Evolutionary conservation across 2,797 vertebrate species (phyloP).

Genomic region (Denticeps clupeoides): DNA sequence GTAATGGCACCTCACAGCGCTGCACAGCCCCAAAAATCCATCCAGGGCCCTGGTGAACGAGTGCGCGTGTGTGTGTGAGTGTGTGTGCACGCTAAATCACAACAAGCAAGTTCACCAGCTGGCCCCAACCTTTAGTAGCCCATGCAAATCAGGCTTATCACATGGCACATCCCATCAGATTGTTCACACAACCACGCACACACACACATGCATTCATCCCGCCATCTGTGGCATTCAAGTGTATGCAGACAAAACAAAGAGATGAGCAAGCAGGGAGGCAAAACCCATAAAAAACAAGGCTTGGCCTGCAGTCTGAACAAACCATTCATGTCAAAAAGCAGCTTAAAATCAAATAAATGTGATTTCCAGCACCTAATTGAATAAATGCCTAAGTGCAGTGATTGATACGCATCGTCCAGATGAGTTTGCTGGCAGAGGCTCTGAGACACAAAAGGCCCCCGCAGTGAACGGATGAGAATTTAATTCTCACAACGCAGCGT

Average conservation of each 20-base stretch:
- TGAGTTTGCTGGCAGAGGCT: constrained; percentile 11
- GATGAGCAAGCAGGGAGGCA: background rate
- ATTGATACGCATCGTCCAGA: constrained; percentile 24
- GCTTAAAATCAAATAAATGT: constrained; percentile 22
- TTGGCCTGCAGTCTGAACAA: too few relatives aligned
- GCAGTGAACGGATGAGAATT: constrained; percentile 13
- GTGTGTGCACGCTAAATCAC: background rate
- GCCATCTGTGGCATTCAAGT: background rate
- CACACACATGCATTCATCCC: background rate
- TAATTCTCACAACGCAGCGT: constrained; percentile 14
- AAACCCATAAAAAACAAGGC: too few relatives aligned
- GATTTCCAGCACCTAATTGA: constrained; percentile 30
- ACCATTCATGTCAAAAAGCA: constrained; percentile 19
- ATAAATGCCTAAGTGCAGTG: constrained; percentile 23
- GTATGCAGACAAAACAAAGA: background rate
- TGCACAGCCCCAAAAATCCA: too few relatives aligned
- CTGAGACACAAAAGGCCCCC: background rate
- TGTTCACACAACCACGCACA: background rate
- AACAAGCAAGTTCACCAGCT: background rate
- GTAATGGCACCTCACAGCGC: too few relatives aligned
- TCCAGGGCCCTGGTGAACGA: too few relatives aligned
- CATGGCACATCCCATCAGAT: background rate
- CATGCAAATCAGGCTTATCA: constrained; percentile 9
- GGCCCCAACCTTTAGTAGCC: background rate
- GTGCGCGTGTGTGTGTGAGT: too few relatives aligned